Percentiles rank a stretch among this genome's conserved stretches.
phyloP scores from a whole-genome alignment of 2,888 invertebrate species.

The Cosmopolites sordidus region DNA sequence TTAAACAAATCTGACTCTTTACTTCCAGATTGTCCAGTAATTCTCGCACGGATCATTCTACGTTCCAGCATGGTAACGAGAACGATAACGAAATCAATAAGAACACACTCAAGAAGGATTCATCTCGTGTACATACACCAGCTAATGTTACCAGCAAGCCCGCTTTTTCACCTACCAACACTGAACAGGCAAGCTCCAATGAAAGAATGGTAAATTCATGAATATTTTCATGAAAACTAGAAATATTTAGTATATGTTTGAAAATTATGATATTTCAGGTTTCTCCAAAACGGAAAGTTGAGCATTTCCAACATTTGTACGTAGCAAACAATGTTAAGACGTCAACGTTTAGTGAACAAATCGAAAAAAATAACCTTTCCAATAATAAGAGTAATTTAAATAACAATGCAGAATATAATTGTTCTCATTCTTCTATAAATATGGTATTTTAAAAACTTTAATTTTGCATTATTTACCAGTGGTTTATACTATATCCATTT shows the following conservation, averaged over 20 bases:
- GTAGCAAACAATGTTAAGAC: constrained; percentile 48
- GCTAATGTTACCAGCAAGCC: constrained; percentile 39
- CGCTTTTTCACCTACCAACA: constrained; percentile 31
- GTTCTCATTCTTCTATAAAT: constrained; percentile 39
- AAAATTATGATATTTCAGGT: constrained; percentile 25
- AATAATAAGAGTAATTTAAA: constrained; percentile 37
- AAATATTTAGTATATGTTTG: background rate
- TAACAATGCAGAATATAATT: constrained; percentile 37
- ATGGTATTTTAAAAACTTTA: constrained; percentile 48
- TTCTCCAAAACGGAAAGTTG: constrained; percentile 45
- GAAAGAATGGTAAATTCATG: constrained; percentile 40
- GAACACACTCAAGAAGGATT: constrained; percentile 34
- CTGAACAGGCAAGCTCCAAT: constrained; percentile 28
- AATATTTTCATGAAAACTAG: background rate
- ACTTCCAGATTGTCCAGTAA: constrained; percentile 52
- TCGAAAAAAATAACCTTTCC: constrained; percentile 38
- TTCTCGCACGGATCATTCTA: constrained; percentile 43
- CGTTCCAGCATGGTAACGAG: constrained; percentile 37
- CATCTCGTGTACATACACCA: constrained; percentile 41
- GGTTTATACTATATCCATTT: too few species aligned
- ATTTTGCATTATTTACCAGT: too few species aligned
- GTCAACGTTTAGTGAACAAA: constrained; percentile 44
- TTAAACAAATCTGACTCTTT: too few species aligned
- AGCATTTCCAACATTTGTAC: constrained; percentile 45
- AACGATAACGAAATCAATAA: constrained; percentile 29